phyloP scores from a whole-genome alignment of 2,113 vertebrate species.

The Mionectes macconnelli region DNA sequence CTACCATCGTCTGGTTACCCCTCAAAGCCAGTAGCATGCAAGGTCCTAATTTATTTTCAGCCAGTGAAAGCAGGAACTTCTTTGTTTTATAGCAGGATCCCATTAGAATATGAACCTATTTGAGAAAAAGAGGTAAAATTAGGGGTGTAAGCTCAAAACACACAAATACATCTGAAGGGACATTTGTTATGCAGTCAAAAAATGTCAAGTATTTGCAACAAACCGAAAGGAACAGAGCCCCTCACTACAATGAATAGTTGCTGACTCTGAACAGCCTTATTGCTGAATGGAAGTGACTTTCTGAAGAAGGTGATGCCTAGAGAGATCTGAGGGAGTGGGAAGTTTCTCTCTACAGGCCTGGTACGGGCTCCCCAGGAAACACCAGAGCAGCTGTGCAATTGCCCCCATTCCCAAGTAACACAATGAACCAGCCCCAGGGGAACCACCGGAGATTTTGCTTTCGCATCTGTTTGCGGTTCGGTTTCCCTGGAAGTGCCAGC shows the following conservation, averaged over 20 bases:
- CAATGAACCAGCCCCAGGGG: background rate
- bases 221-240: background rate
- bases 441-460: background rate
- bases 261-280: background rate
- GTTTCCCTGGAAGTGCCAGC: constrained; percentile 21
- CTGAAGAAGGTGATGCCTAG: background rate
- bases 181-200: background rate
- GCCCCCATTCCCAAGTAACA: background rate
- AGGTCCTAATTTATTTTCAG: constrained; percentile 96
- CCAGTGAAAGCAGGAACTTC: constrained; percentile 97
- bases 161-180: background rate
- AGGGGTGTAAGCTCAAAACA: background rate
- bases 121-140: background rate
- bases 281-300: background rate
- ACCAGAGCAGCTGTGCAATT: background rate
- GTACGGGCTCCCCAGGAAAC: background rate
- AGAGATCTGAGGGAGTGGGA: background rate
- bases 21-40: constrained; percentile 97
- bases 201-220: background rate
- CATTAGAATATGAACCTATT: constrained; percentile 97
- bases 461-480: background rate
- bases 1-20: constrained; percentile 99
- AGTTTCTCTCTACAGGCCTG: background rate
- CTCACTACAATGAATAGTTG: background rate
- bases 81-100: constrained; percentile 99